A percentile compares a stretch with the other conserved stretches of the same genome.
Evolutionary conservation across 2,113 vertebrate genomes (phyloP).

Genomic region (Rhinoderma darwinii): DNA sequence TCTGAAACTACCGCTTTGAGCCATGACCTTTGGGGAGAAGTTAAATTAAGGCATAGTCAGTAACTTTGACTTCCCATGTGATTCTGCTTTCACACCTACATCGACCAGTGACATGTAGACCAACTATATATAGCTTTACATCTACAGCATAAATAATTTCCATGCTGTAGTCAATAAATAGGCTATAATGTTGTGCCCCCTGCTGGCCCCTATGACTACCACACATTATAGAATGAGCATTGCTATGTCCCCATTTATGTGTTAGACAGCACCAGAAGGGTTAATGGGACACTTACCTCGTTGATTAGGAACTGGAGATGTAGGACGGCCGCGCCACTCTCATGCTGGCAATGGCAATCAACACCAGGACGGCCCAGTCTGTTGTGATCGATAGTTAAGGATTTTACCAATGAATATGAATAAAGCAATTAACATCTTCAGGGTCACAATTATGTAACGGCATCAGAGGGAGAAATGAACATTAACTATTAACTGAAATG

Average conservation of each 20-base stretch:
- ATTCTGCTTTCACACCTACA: too few relatives aligned
- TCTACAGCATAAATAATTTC: too few relatives aligned
- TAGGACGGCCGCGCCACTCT: conserved; percentile 91
- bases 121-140: too few relatives aligned
- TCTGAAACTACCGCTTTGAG: neutral
- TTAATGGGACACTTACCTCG: conserved; percentile 82
- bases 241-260: too few relatives aligned
- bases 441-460: neutral
- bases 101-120: too few relatives aligned
- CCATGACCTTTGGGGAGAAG: too few relatives aligned
- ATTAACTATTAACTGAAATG: neutral
- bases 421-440: neutral
- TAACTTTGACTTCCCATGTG: too few relatives aligned
- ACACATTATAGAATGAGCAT: too few relatives aligned
- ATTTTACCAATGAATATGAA: conserved; percentile 45
- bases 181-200: too few relatives aligned
- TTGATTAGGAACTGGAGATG: conserved; percentile 98
- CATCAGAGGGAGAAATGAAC: neutral
- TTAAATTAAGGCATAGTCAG: too few relatives aligned
- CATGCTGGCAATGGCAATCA: conserved; percentile 95
- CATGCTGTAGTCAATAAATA: too few relatives aligned
- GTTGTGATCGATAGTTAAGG: conserved; percentile 84
- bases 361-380: conserved; percentile 96
- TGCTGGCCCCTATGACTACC: too few relatives aligned
- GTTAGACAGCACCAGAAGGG: neutral